Conservation (phyloP, 2,113 vertebrate genomes). For the Apteryx owenii region DNA sequence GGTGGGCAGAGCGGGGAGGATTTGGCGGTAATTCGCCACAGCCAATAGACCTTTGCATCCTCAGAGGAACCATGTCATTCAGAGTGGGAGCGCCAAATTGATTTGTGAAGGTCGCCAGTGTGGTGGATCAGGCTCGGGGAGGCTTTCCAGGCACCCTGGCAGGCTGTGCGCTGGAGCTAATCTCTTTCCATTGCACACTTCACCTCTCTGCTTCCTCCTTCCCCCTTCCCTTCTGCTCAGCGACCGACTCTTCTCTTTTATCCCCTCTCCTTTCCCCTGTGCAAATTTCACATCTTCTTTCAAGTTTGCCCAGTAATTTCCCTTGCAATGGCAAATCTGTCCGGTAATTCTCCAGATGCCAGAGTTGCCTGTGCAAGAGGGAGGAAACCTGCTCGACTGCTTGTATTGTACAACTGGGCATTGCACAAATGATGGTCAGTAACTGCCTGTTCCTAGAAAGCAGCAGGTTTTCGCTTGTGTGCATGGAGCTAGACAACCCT, state of each 20-base stretch:
- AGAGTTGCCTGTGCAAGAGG: background rate
- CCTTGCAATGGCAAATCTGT: background rate
- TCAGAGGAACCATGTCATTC: background rate
- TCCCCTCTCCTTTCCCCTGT: background rate
- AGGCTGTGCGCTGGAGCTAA: background rate
- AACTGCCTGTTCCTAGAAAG: fast-evolving
- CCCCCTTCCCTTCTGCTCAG: background rate
- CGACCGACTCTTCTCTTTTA: fast-evolving
- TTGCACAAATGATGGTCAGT: fast-evolving
- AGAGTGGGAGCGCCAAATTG: background rate
- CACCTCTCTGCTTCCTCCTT: background rate
- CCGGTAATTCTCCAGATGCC: background rate
- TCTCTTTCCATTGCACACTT: background rate
- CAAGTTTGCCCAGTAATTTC: background rate
- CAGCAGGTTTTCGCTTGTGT: background rate
- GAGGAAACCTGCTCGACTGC: no score
- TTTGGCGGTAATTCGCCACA: background rate
- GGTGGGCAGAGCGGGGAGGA: background rate
- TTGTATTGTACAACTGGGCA: fast-evolving
- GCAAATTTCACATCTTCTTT: background rate
- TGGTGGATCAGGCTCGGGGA: fast-evolving
- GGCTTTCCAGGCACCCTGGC: background rate
- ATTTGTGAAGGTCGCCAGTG: background rate
- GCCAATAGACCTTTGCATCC: background rate
- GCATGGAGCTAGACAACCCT: background rate